Evolutionary conservation across 1,140 invertebrate genomes (phyloP), one percentile per base, ranked within the genome.

Genomic region (Danaus melanippus): DNA sequence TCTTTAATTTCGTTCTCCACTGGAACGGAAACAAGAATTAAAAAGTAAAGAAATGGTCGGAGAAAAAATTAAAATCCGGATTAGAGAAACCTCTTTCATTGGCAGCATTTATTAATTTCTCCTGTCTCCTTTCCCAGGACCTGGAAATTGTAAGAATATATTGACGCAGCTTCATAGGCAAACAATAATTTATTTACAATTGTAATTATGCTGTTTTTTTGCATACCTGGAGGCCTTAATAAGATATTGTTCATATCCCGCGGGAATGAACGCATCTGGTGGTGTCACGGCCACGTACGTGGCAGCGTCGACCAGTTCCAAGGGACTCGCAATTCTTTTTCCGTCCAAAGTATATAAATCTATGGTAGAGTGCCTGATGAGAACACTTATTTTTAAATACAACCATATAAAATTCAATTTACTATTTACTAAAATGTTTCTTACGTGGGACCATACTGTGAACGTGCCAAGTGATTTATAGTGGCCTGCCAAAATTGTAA

Each of bases 241-340:
- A 7, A 85, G 61, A 52, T 85, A 83, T 50, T 80, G 68, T 15
- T 78, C 65, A 45, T 85, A 85, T 39, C 72, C 79, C 7, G 70
- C 52, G 21, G 70, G 57, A 12, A 80, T 69, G 48, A 83, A 85
- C 8, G 50, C 10, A 10, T 78, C 73, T n/a, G 67, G 69, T n/a
- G 67, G 64, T 49, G 62, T 56, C 0, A 85, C 76, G 8, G 79
- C 79, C 0, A 85, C 82, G 42, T 83, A 83, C 1, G 74, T 64
- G 8, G 48, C 61, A 10, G 67, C 67, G 55, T 74, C 66, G 2
- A 7, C 52, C 8, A 84, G 50, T 41, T 78, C 54, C 7, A 71
- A 42, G n/a, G 81, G 73, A 8, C 50, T 58, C 3, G 66, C 32
- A 21, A 84, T 50, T 63, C 65, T 73, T 43, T 56, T 54, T 0